Conservation (phyloP, 2,113 vertebrate species). For the Brachypteracias leptosomus region DNA sequence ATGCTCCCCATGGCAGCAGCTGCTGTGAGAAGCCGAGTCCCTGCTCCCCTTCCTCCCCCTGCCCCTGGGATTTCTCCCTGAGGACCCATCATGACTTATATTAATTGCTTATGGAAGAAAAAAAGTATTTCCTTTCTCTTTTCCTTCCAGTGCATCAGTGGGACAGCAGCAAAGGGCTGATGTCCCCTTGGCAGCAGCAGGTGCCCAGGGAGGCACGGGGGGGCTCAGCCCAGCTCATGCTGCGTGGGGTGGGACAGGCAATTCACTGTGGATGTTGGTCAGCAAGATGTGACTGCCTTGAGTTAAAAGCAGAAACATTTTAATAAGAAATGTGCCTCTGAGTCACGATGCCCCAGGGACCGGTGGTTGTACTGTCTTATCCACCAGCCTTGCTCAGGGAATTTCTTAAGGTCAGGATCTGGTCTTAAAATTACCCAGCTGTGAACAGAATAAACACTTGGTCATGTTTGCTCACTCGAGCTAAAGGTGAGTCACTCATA, state of each 20-base stretch:
- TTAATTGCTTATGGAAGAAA: not conserved
- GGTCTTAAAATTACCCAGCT: constrained; percentile 36
- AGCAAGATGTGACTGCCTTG: not conserved
- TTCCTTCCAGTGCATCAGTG: not conserved
- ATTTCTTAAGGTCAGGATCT: constrained; percentile 57
- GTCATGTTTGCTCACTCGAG: constrained; percentile 28
- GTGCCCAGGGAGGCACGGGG: not conserved
- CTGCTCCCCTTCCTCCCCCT: not conserved
- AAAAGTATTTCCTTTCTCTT: not conserved
- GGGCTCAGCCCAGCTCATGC: not conserved
- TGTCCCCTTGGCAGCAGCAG: not conserved
- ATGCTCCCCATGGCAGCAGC: not conserved
- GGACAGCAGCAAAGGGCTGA: not conserved
- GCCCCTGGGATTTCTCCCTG: not conserved
- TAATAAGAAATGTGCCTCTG: constrained; percentile 43
- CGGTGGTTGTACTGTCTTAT: not conserved
- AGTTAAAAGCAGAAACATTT: constrained; percentile 45
- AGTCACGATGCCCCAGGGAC: constrained; percentile 42
- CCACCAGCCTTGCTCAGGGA: constrained; percentile 22
- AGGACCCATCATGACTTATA: not conserved
- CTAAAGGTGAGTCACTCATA: constrained; percentile 57
- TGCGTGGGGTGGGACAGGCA: not conserved
- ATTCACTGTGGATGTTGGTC: not conserved
- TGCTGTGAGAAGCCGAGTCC: not conserved
- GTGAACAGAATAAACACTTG: constrained; percentile 53